Evolutionary conservation across 2,797 vertebrate genomes (phyloP).

Genomic region (Todus mexicanus): DNA sequence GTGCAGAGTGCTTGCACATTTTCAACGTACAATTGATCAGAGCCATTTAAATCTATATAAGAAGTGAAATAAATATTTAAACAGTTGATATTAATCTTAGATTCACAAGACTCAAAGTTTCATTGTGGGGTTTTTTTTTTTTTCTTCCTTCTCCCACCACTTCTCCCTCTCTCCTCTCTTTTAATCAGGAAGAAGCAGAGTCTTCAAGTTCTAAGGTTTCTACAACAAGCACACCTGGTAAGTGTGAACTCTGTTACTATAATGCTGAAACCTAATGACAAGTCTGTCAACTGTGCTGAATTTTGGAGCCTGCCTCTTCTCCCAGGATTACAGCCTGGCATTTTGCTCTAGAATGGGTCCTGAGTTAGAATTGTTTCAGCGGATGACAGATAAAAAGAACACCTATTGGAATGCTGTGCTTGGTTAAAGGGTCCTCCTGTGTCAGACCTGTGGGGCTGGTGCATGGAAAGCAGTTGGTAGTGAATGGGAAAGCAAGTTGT

Average conservation of each 20-base stretch:
- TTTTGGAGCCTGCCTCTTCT: not conserved
- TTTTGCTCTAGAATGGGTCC: not conserved
- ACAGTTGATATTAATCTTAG: not conserved
- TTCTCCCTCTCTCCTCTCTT: constrained; percentile 30
- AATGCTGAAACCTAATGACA: not conserved
- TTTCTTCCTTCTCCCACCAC: not conserved
- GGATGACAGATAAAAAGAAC: not conserved
- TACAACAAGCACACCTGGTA: constrained; percentile 95
- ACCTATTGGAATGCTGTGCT: not conserved
- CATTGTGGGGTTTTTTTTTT: not conserved
- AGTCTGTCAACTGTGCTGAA: not conserved
- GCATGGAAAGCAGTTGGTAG: not conserved
- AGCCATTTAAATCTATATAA: not conserved
- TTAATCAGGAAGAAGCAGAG: constrained; percentile 87
- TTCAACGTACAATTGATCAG: not conserved
- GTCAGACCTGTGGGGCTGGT: not conserved
- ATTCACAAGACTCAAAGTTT: not conserved
- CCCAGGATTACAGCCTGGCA: not conserved
- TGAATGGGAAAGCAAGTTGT: not conserved
- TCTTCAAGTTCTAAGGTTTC: constrained; percentile 85
- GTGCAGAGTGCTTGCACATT: not conserved
- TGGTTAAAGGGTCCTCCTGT: not conserved
- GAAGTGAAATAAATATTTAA: not conserved
- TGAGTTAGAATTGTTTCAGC: not conserved
- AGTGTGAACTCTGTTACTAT: constrained; percentile 31